Base-by-base conservation (phyloP, 2,888 invertebrate genomes). In the Tetragonula carbonaria region DNA sequence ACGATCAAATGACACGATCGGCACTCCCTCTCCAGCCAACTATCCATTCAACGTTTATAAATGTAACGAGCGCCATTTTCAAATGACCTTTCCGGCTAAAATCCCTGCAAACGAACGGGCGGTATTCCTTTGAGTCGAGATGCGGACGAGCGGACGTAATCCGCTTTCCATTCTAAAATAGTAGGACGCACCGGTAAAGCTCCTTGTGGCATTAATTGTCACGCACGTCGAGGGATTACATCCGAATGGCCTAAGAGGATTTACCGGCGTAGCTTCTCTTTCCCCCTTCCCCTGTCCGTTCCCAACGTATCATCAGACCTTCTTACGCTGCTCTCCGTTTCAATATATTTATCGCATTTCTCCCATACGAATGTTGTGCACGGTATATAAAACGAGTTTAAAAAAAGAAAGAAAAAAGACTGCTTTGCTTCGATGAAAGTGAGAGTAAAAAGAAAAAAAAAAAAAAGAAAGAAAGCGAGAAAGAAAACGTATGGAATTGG, bases 161-260 rank as follows among this genome's bases (percentile, higher is more conserved):
- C 84, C 84, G 68, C 78, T 86, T 81, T 84, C 33, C 16, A 53
- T 72, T 78, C 59, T 74, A 53, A 76, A 84, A 74, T 73, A 76
- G 74, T 70, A 65, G n/a, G 21, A 63, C 21, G 63, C 67, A n/a
- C 62, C 21, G 2, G 11, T 53, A 78, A 84, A 84, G 81, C 84
- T 77, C 86, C 59, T 76, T 81, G 81, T 74, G 81, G 81, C 67
- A 86, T 86, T 86, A 86, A 84, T 86, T 84, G 84, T 81, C 81
- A 84, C 81, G 81, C 78, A 74, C 81, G 18, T 50, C 45, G 33
- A 11, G 28, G 65, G 78, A 83, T 80, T 83, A 83, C 57, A 77
- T 77, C 13, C 63, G 51, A 71, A 80, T 57, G 51, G 11, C 45
- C 51, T 21, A 16, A 62, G 57, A 62, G 76, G 57, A 76, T 77